phyloP scores from a whole-genome alignment of 1,140 invertebrate species.

The Cheumatopsyche charites region DNA sequence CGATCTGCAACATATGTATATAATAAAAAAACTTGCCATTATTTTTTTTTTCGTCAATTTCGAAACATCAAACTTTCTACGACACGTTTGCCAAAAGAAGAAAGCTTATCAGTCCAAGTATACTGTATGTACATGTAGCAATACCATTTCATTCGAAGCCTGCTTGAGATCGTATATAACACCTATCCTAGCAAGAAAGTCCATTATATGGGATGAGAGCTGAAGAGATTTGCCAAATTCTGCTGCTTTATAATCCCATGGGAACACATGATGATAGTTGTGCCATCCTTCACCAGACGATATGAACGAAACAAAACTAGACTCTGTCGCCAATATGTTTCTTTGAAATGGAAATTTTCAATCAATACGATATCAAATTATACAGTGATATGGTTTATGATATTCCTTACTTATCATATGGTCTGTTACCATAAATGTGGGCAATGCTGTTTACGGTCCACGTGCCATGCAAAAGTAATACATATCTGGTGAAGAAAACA shows the following conservation, averaged over 20 bases:
- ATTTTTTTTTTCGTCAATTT: too few species aligned
- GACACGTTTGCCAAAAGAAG: neutral
- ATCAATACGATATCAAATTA: conserved; percentile 15
- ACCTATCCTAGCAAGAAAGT: conserved; percentile 58
- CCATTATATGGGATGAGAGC: conserved; percentile 59
- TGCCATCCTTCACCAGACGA: conserved; percentile 73
- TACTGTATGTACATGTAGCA: neutral
- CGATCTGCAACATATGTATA: conserved; percentile 1
- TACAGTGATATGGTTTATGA: conserved; percentile 1
- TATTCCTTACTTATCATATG: conserved; percentile 56
- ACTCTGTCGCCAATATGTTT: conserved; percentile 65
- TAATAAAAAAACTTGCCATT: too few species aligned
- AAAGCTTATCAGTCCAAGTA: neutral
- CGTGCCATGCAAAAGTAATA: conserved; percentile 74
- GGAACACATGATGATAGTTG: conserved; percentile 83
- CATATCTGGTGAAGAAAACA: conserved; percentile 71
- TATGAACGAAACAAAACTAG: conserved; percentile 61
- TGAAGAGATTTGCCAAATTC: conserved; percentile 63
- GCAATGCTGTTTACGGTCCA: conserved; percentile 84
- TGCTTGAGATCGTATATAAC: conserved; percentile 70
- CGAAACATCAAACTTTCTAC: too few species aligned
- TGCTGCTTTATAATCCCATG: conserved; percentile 73
- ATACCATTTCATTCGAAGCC: conserved; percentile 60
- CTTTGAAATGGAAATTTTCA: conserved; percentile 51
- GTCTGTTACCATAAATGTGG: conserved; percentile 58